Conservation (phyloP, 2,797 vertebrate genomes). For the Kryptolebias ocellatus region DNA sequence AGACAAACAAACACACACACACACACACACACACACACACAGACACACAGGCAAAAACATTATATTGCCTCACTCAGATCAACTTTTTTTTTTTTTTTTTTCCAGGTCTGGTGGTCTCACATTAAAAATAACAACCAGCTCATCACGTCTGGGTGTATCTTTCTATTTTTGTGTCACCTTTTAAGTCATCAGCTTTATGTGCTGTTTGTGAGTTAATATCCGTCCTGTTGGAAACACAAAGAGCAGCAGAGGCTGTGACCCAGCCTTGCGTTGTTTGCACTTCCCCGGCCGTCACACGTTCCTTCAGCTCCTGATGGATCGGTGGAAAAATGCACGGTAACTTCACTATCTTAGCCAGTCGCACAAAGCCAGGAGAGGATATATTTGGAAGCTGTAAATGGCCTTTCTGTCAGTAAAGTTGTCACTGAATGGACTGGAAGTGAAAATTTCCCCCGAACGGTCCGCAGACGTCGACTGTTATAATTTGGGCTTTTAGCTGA, state of each 20-base stretch:
- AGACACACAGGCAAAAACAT: too few relatives aligned
- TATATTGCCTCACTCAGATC: too few relatives aligned
- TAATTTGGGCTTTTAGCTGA: constrained; percentile 42
- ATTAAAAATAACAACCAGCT: constrained; percentile 16
- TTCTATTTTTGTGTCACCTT: constrained; percentile 56
- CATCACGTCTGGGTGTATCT: constrained; percentile 23
- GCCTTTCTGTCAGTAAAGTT: constrained; percentile 49
- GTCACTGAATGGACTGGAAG: constrained; percentile 38
- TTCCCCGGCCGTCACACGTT: constrained; percentile 46
- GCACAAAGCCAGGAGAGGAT: constrained; percentile 33
- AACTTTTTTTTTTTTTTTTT: background rate
- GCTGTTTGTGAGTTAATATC: constrained; percentile 67
- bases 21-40: too few relatives aligned
- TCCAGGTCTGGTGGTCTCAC: constrained; percentile 5
- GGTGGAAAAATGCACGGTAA: constrained; percentile 62
- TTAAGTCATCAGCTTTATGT: constrained; percentile 54
- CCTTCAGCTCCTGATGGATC: constrained; percentile 66
- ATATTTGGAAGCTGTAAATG: constrained; percentile 59
- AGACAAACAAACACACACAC: too few relatives aligned
- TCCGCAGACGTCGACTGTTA: constrained; percentile 26
- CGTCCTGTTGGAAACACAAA: constrained; percentile 57
- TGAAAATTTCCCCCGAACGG: constrained; percentile 27
- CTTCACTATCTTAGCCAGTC: constrained; percentile 39
- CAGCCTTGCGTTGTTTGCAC: constrained; percentile 64
- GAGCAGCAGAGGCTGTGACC: constrained; percentile 43